Evolutionary conservation across 2,113 vertebrate species (phyloP), one percentile per base, ranked within the genome.

Genomic region (Bubo blakistoni): DNA sequence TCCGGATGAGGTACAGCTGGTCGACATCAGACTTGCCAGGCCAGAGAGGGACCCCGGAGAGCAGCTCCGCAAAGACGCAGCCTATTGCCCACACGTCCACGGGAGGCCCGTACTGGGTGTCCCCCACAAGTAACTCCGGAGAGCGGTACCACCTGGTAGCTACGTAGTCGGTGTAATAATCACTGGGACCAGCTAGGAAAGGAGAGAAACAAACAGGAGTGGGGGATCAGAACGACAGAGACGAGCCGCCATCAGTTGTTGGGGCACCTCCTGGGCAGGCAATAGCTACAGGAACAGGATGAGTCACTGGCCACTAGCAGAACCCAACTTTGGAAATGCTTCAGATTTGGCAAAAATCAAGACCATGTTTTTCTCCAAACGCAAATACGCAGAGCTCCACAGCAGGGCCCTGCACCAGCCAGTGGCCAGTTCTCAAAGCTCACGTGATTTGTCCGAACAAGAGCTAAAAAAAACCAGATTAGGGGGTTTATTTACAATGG

Each of bases 51-150:
- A 93, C 62, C 17, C 99, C 99, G 0, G 98, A 98, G 10, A 99
- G 97, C 95, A 99, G 98, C 97, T 99, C 99, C 0, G 99, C 99
- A 11, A 99, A 99, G 84, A 99, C 99, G 6, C 99, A 99, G 63
- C 99, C 99, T 3, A 99, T 88, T 0, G 99, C 99, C 99, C 99
- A 99, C 8, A 99, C 99, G 4, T 99, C 99, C 63, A 99, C 99
- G 0, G 99, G 98, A 2, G 99, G 97, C 0, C 99, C 99, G 0
- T 99, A 99, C 95, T 99, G 99, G 0, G 98, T 99, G 97, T 99
- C 99, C 13, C 99, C 99, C 88, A 99, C 99, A 24, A 99, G 97
- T 67, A 99, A 94, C 96, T 99, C 99, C 0, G 99, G 99, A 44
- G 98, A 98, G n/a, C 99, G 98, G 93, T 99, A 99, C 99, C 99